Base-by-base conservation (phyloP, 2,888 invertebrate species). In the Melanargia galathea region DNA sequence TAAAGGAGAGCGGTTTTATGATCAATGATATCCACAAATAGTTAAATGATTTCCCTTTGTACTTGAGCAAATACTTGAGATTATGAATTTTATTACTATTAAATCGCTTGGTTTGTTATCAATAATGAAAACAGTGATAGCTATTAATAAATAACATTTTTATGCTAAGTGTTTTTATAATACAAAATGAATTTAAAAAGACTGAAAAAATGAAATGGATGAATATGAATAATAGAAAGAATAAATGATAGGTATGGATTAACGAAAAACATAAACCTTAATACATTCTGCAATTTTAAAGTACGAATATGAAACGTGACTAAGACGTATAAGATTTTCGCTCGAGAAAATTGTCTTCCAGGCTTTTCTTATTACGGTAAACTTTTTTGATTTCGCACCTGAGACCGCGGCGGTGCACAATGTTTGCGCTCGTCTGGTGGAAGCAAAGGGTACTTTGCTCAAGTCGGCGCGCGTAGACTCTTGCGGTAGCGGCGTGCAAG, bases 401-500 rank as follows among this genome's bases (percentile, higher is more conserved):
- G 51, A 63, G 66, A 68, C 55, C 49, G 54, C 51, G 61, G 60
- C 57, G 59, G 62, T 58, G 30, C 62, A 64, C 67, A 69, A 70
- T 73, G 73, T 74, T 71, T 71, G 68, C 67, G 68, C 70, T 68
- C 69, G 70, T 70, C 68, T 69, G 69, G 62, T 65, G 71, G 67
- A 66, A 69, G 68, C 69, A 66, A 65, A 75, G 71, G 60, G 67
- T 70, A 68, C 73, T 73, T 70, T 66, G 70, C 70, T 66, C 69
- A 70, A 72, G 73, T 66, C 65, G 58, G 66, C 61, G 64, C 58
- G 55, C 67, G 64, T 59, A 62, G 64, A 75, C 78, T 79, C 80
- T 82, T 79, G 81, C 77, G 83, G 83, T 82, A 70, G 79, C 78
- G 76, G 80, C 77, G 78, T 80, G 81, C 78, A 75, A 80, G 78